These are phyloP conservation scores for Drosophila pachea DNA, from an alignment of 1,140 invertebrate genomes.

Conservation along the genomic window DNA sequence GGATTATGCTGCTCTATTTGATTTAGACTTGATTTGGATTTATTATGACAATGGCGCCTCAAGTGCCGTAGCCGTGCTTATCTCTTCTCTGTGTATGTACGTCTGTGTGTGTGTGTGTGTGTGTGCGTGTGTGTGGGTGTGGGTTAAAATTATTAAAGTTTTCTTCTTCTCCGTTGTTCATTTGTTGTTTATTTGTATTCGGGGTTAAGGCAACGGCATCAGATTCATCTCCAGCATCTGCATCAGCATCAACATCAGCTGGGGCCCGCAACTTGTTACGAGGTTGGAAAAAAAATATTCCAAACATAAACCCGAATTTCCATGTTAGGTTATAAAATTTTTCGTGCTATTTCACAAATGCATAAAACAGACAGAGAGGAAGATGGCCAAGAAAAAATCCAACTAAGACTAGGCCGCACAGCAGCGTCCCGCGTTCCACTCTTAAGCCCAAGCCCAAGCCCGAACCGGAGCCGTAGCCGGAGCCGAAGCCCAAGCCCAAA, in stretches of 20 bases:
- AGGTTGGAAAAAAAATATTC: constrained; percentile 62
- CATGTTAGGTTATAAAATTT: constrained; percentile 73
- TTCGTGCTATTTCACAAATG: constrained; percentile 63
- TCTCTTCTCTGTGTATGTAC: constrained; percentile 29
- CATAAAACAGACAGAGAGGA: constrained; percentile 49
- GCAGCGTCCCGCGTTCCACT: neutral
- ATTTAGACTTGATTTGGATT: constrained; percentile 67
- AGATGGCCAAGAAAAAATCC: constrained; percentile 16
- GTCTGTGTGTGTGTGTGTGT: constrained; percentile 37
- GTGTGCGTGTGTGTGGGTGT: constrained; percentile 48
- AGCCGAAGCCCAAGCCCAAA: constrained; percentile 4
- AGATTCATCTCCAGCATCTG: constrained; percentile 14
- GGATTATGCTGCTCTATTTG: constrained; percentile 73
- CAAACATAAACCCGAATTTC: constrained; percentile 51
- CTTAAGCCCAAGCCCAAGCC: neutral
- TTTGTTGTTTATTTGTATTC: constrained; percentile 20
- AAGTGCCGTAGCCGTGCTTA: constrained; percentile 55
- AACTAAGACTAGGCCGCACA: constrained; percentile 33
- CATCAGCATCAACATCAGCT: constrained; percentile 23
- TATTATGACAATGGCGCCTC: constrained; percentile 76
- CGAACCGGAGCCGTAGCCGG: no score
- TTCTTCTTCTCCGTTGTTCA: constrained; percentile 13
- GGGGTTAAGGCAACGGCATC: constrained; percentile 10
- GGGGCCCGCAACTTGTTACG: constrained; percentile 53
- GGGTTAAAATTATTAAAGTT: constrained; percentile 66